phyloP scores from a whole-genome alignment of 37 sponge, comb jelly and placozoan species.

The Aphrocallistes beatrix region DNA sequence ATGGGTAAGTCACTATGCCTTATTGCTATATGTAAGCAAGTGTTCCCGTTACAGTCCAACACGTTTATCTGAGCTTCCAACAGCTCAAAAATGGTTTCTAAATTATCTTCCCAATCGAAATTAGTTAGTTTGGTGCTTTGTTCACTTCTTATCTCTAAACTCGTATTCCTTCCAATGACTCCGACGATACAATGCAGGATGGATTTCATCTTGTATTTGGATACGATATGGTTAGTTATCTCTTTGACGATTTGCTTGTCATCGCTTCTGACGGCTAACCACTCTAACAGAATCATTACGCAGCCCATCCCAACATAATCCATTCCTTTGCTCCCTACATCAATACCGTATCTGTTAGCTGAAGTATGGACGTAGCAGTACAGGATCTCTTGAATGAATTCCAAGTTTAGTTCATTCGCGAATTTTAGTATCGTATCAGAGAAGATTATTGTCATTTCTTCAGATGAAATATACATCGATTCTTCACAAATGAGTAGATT shows the following conservation, averaged over 20 bases:
- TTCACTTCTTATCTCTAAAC: neutral
- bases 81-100: neutral
- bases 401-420: neutral
- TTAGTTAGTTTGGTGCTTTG: neutral
- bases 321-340: neutral
- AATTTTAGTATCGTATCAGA: neutral
- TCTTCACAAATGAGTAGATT: neutral
- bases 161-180: neutral
- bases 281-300: neutral
- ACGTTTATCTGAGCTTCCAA: neutral
- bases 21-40: slow-evolving; percentile 2
- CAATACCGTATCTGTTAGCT: neutral
- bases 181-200: neutral
- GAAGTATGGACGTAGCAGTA: neutral
- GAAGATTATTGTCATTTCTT: neutral
- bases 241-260: neutral
- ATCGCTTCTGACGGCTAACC: neutral
- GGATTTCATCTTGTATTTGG: neutral
- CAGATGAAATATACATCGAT: neutral
- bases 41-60: neutral
- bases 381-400: neutral
- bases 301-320: neutral
- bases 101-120: neutral
- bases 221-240: neutral
- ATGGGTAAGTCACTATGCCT: neutral